phyloP scores from a whole-genome alignment of 2,888 invertebrate genomes.

The Beris morrisii region DNA sequence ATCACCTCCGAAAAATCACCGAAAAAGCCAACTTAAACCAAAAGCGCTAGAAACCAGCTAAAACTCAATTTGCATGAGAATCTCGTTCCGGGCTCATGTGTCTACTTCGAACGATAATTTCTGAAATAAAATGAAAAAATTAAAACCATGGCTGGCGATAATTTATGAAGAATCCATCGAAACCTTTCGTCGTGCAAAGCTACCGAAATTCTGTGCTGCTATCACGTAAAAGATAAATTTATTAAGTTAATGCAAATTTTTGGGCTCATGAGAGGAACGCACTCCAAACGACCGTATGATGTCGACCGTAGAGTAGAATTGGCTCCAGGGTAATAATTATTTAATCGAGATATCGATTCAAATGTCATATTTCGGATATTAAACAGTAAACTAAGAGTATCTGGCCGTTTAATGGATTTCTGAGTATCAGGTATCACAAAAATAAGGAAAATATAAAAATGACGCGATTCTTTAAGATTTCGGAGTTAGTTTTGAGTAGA shows the following conservation, averaged over 20 bases:
- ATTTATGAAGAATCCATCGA: conserved; percentile 28
- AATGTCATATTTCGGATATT: conserved; percentile 15
- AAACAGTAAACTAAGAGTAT: conserved; percentile 1
- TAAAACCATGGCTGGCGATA: conserved; percentile 24
- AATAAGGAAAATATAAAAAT: conserved; percentile 1
- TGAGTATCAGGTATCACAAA: conserved; percentile 18
- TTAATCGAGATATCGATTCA: conserved; percentile 8
- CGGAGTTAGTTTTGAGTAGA: too few relatives aligned
- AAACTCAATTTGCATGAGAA: conserved; percentile 29
- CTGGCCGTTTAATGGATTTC: conserved; percentile 13
- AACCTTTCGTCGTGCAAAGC: conserved; percentile 20
- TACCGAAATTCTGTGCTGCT: conserved; percentile 26
- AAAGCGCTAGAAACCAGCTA: conserved; percentile 22
- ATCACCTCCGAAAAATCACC: conserved; percentile 14
- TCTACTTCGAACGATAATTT: conserved; percentile 19
- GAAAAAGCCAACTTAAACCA: conserved; percentile 10
- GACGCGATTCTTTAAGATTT: conserved; percentile 3
- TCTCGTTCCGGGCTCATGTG: conserved; percentile 15
- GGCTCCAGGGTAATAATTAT: too few relatives aligned
- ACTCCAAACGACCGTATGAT: background rate
- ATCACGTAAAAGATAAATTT: too few relatives aligned
- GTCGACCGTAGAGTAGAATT: too few relatives aligned
- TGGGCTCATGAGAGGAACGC: conserved; percentile 1
- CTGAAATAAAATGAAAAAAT: conserved; percentile 24
- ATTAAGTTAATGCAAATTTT: conserved; percentile 14